These are phyloP conservation scores for Vanessa tameamea DNA, from an alignment of 1,140 invertebrate genomes.

Conservation along the genomic window DNA sequence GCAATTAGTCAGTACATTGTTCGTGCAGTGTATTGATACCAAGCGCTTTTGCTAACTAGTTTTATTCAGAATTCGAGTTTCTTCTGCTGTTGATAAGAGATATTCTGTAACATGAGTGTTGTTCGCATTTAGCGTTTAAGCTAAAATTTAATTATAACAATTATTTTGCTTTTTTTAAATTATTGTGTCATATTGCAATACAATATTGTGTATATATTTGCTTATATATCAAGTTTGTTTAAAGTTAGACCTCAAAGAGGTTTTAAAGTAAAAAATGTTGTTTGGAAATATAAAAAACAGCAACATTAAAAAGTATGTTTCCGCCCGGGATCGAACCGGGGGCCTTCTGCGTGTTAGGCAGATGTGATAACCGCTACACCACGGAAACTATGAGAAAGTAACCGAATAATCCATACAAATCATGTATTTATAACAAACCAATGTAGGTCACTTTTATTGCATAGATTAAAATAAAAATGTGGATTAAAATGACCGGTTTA, in stretches of 20 bases:
- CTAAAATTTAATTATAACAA: not conserved
- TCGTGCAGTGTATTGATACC: not conserved
- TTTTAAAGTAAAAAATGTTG: too few relatives aligned
- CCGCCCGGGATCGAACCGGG: slow-evolving; percentile 65
- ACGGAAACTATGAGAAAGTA: slow-evolving; percentile 39
- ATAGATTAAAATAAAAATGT: slow-evolving; percentile 1
- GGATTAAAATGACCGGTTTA: slow-evolving; percentile 10
- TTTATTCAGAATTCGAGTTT: not conserved
- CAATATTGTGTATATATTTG: too few relatives aligned
- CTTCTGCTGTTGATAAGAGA: slow-evolving; percentile 6
- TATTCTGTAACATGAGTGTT: not conserved
- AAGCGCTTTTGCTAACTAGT: not conserved
- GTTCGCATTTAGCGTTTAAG: not conserved
- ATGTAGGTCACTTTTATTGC: slow-evolving; percentile 12
- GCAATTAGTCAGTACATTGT: not conserved
- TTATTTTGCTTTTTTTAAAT: too few relatives aligned
- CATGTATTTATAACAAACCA: not conserved
- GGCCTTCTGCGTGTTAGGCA: slow-evolving; percentile 63
- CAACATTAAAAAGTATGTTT: slow-evolving; percentile 41
- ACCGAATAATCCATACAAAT: not conserved
- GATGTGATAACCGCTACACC: slow-evolving; percentile 61
- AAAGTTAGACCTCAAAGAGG: too few relatives aligned
- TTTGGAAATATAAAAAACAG: not conserved
- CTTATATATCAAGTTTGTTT: too few relatives aligned
- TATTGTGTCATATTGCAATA: too few relatives aligned